Percentiles rank a stretch among this genome's conserved stretches.
These are phyloP conservation scores for Pipa parva DNA, from an alignment of 2,113 vertebrate species.

Conservation along the genomic window DNA sequence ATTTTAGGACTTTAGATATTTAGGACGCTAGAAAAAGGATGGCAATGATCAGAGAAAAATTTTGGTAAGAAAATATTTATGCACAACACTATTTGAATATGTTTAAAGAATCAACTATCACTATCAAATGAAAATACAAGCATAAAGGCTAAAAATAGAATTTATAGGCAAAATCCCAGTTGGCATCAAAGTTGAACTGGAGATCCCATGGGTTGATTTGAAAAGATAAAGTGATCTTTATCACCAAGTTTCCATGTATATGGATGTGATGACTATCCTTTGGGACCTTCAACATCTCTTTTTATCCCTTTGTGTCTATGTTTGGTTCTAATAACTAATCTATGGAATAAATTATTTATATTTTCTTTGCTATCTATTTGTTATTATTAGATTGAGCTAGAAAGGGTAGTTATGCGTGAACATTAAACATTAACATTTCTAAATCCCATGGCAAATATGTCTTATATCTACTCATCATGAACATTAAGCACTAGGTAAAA, in stretches of 20 bases:
- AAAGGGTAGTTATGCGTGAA: conserved; percentile 1
- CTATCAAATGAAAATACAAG: conserved; percentile 15
- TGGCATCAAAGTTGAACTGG: neutral
- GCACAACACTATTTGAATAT: neutral
- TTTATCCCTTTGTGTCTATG: conserved; percentile 9
- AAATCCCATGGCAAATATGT: neutral
- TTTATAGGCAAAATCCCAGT: neutral
- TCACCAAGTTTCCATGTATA: conserved; percentile 36
- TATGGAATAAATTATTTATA: conserved; percentile 38
- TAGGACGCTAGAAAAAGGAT: no score
- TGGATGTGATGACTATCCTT: conserved; percentile 18
- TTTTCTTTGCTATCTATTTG: conserved; percentile 10
- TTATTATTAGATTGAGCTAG: conserved; percentile 2
- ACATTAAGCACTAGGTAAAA: no score
- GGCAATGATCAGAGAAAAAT: neutral
- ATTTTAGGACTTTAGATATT: no score
- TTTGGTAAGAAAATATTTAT: neutral
- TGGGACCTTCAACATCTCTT: conserved; percentile 30
- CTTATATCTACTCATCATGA: neutral
- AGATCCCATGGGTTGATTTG: conserved; percentile 19
- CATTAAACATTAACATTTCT: conserved; percentile 1
- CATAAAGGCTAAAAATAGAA: neutral
- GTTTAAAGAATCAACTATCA: neutral
- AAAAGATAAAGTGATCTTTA: conserved; percentile 37
- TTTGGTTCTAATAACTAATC: conserved; percentile 24